Percentiles rank a stretch among this genome's conserved stretches.
Evolutionary conservation across 1,140 invertebrate species (phyloP).

Genomic region (Dinothrombium tinctorium): DNA sequence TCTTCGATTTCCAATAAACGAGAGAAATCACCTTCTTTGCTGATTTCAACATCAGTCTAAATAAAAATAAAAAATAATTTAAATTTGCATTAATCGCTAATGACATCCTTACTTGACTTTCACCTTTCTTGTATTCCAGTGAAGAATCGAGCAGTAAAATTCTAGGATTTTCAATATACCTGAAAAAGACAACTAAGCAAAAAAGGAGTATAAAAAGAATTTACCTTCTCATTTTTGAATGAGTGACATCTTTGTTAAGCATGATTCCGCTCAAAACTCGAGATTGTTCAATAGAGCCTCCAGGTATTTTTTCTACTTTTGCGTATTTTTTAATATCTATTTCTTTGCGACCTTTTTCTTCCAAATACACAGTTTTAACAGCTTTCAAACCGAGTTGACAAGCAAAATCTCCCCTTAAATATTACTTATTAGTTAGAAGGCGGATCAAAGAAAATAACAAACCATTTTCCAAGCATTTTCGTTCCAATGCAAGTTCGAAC

Average conservation of each 20-base stretch:
- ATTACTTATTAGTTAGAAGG: constrained; percentile 1
- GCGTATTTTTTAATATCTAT: constrained; percentile 97
- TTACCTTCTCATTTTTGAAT: constrained; percentile 71
- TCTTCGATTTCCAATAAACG: constrained; percentile 80
- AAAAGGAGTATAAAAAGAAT: not conserved
- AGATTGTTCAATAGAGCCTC: constrained; percentile 83
- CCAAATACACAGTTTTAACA: constrained; percentile 65
- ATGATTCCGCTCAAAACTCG: constrained; percentile 83
- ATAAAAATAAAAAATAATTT: constrained; percentile 13
- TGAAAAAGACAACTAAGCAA: constrained; percentile 11
- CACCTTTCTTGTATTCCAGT: constrained; percentile 96
- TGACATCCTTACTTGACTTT: constrained; percentile 39
- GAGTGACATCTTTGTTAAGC: constrained; percentile 96
- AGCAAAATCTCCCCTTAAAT: constrained; percentile 46
- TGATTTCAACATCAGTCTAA: constrained; percentile 86
- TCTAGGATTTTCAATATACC: constrained; percentile 82
- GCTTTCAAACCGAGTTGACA: constrained; percentile 87
- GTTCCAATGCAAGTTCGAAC: constrained; percentile 87
- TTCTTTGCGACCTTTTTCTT: constrained; percentile 69
- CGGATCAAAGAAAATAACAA: constrained; percentile 2
- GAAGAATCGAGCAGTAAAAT: constrained; percentile 85
- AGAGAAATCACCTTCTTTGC: constrained; percentile 84
- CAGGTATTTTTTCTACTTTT: constrained; percentile 74
- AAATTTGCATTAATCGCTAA: not conserved
- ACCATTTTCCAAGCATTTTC: constrained; percentile 72